Evolutionary conservation across 2,888 invertebrate genomes (phyloP).

Genomic region (Timandra comae): DNA sequence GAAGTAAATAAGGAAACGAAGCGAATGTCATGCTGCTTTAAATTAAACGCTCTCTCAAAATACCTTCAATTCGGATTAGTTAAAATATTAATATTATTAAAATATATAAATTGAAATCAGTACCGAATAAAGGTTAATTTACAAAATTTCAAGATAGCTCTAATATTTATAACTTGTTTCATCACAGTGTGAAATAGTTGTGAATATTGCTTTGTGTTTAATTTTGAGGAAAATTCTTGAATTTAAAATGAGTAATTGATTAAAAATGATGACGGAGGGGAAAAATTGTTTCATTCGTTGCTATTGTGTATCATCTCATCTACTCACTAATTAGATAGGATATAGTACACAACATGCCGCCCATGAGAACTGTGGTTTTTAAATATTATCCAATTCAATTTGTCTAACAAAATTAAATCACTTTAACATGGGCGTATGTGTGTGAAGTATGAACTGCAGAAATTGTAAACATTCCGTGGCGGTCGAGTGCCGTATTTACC

Average conservation of each 20-base stretch:
- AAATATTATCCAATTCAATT: no score
- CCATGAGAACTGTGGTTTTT: slow-evolving; percentile 14
- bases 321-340: slow-evolving; percentile 44
- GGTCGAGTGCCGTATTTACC: slow-evolving; percentile 57
- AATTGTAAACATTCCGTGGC: slow-evolving; percentile 31
- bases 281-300: slow-evolving; percentile 50
- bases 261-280: slow-evolving; percentile 40
- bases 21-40: slow-evolving; percentile 62
- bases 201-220: slow-evolving; percentile 1
- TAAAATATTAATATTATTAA: not conserved
- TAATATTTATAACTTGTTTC: no score
- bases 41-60: slow-evolving; percentile 26
- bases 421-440: slow-evolving; percentile 26
- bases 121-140: slow-evolving; percentile 1
- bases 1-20: slow-evolving; percentile 55
- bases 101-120: slow-evolving; percentile 5
- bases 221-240: not conserved
- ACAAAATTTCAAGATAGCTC: no score
- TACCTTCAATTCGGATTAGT: slow-evolving; percentile 10
- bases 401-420: slow-evolving; percentile 16
- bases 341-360: slow-evolving; percentile 34
- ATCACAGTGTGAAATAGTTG: not conserved
- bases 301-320: slow-evolving; percentile 56
- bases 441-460: slow-evolving; percentile 21
- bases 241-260: slow-evolving; percentile 8